Base-by-base conservation (phyloP, 2,113 vertebrate genomes). In the Callopanchax toddi region DNA sequence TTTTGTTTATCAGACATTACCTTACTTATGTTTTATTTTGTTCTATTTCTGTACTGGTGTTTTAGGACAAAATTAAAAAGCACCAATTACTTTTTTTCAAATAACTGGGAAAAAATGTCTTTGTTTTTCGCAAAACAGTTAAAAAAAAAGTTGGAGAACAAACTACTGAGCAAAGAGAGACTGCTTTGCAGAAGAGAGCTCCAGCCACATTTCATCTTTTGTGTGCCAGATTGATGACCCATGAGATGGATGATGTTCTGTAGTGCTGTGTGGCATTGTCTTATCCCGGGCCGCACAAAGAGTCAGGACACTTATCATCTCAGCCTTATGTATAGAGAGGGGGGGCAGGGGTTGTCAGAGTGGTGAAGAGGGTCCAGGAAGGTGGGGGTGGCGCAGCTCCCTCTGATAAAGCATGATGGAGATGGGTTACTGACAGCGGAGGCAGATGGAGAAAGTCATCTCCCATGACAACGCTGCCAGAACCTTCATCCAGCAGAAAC, bases 171-270 rank as follows among this genome's bases (percentile, higher is more conserved):
- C 66, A 82, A 66, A 86, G 66, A 84, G 72, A 88, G 76, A 61
- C 61, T 44, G 43, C 53, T 58, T 78, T 63, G 81, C 67, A 17
- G 72, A 84, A 86, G 59, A 60, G 52, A 82, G 75, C 65, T 71
- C 21, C 67, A 74, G 82, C 78, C 56, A 87, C 85, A 85, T 90
- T 91, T 90, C 86, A 88, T 91, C 89, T 90, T 92, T 93, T 93
- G 91, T 93, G 82, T 72, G 50, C 77, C 67, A 89, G 90, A 93
- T 91, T 86, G 89, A 93, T 91, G 89, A 83, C 58, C 42, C 79
- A 68, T 36, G 85, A 93, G 91, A 93, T 91, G 89, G 90, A 93
- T 93, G 91, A 91, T 91, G 86, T 87, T 88, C 86, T 84, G 77
- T 80, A 84, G 85, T 70, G 83, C 84, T 87, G 89, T 85, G 81